Conservation (phyloP, 2,888 invertebrate species). For the Calliopum simillimum region DNA sequence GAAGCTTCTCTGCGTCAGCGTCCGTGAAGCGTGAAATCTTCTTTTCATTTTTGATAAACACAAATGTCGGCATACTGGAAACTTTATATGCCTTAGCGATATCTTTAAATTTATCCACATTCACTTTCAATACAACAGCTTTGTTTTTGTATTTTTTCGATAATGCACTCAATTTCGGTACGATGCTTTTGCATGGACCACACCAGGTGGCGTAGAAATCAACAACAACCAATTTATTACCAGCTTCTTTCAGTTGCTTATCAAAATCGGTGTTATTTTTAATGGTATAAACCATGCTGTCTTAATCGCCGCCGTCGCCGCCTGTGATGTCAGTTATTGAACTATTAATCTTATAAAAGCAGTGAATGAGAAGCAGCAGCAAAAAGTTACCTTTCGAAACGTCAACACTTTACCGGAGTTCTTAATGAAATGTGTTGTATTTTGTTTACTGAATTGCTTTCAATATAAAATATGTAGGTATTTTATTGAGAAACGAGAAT, state of each 20-base stretch:
- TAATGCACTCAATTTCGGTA: constrained; percentile 40
- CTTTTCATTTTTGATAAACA: constrained; percentile 32
- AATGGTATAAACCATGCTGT: constrained; percentile 56
- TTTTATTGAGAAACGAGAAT: no score
- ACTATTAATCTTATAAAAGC: no score
- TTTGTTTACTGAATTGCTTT: no score
- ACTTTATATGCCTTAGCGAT: constrained; percentile 45
- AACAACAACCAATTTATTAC: constrained; percentile 83
- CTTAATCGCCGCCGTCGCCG: no score
- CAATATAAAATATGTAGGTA: no score
- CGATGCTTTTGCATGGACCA: constrained; percentile 48
- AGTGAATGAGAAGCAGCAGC: no score
- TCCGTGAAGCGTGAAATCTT: constrained; percentile 23
- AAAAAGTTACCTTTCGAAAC: no score
- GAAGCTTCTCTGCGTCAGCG: constrained; percentile 26
- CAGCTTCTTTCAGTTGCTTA: constrained; percentile 77
- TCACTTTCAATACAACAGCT: constrained; percentile 44
- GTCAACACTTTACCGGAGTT: no score
- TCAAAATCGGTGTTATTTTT: constrained; percentile 72
- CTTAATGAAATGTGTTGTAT: no score
- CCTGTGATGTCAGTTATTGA: no score
- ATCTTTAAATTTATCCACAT: constrained; percentile 46
- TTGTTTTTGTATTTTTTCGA: constrained; percentile 39
- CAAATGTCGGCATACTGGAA: constrained; percentile 41
- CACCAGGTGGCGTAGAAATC: constrained; percentile 78